Evolutionary conservation across 1,140 invertebrate genomes (phyloP).

Genomic region (Drosophila varians): DNA sequence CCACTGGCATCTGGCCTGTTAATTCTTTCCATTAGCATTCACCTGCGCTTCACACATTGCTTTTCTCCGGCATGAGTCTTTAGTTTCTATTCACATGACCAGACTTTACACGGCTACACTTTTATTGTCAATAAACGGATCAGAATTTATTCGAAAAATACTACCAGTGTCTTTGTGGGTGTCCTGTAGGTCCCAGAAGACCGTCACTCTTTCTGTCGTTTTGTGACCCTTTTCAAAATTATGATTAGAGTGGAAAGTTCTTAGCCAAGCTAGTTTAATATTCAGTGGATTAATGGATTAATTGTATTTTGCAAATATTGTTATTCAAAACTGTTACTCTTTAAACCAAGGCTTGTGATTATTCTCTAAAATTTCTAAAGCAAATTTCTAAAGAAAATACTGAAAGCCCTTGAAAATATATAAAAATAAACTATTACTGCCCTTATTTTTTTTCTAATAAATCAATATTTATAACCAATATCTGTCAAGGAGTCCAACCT

Average conservation of each 20-base stretch:
- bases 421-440: no score
- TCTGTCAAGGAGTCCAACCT: no score
- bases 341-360: no score
- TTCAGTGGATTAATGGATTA: neutral
- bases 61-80: conserved; percentile 14
- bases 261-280: neutral
- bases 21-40: conserved; percentile 47
- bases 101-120: neutral
- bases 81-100: conserved; percentile 21
- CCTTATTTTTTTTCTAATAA: no score
- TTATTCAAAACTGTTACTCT: no score
- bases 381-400: no score
- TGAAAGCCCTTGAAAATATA: no score
- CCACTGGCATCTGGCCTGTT: conserved; percentile 25
- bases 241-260: conserved; percentile 18
- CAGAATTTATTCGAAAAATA: neutral
- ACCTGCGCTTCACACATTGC: conserved; percentile 36
- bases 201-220: conserved; percentile 2
- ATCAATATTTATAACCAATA: no score
- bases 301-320: neutral
- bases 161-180: conserved; percentile 9
- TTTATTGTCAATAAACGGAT: neutral
- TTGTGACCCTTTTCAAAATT: conserved; percentile 13
- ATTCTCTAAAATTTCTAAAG: no score
- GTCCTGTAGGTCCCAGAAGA: conserved; percentile 4